Base-by-base conservation (phyloP, 2,797 vertebrate genomes). In the Parambassis ranga region DNA sequence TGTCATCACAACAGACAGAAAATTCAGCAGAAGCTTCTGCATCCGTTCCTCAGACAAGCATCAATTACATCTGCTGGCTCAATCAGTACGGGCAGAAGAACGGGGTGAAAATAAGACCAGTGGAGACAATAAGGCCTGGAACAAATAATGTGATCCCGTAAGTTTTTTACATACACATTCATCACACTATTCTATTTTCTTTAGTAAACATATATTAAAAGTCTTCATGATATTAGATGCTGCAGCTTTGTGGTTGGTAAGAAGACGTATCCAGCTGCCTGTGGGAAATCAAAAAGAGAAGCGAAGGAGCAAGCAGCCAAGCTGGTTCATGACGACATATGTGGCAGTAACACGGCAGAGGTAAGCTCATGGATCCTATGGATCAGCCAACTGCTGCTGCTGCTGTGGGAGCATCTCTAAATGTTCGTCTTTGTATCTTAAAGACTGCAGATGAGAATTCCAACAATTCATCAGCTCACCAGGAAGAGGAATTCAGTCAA, bases 281-380 rank as follows among this genome's bases (percentile, higher is more conserved):
- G 4, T 28, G 85, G 83, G 2, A 72, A 37, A 59, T 79, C 30
- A 0, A 88, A 61, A 38, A 88, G 59, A 27, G 83, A 90, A 9
- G 90, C 89, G 1, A 93, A 90, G 46, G 87, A 90, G 56, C 53
- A 80, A 26, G 88, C 90, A 46, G 92, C 92, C 8, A 86, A 47
- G 36, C 42, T 78, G 23, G 90, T 82, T 14, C 77, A 87, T 73
- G n/a, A 83, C 8, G 65, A 48, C 7, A 18, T 88, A 16, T 6
- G 0, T 41, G 33, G 24, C 28, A 56, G 31, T 41, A n/a, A 39
- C 38, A 56, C 51, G 13, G 19, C 56, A 46, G 51, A 67, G 75
- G 83, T 87, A 28, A 57, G 32, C n/a, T n/a, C n/a, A n/a, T n/a
- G n/a, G n/a, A n/a, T n/a, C n/a, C n/a, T n/a, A n/a, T n/a, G n/a